Evolutionary conservation across 2,113 vertebrate genomes (phyloP), one percentile per base, ranked within the genome.

Genomic region (Albula goreensis): DNA sequence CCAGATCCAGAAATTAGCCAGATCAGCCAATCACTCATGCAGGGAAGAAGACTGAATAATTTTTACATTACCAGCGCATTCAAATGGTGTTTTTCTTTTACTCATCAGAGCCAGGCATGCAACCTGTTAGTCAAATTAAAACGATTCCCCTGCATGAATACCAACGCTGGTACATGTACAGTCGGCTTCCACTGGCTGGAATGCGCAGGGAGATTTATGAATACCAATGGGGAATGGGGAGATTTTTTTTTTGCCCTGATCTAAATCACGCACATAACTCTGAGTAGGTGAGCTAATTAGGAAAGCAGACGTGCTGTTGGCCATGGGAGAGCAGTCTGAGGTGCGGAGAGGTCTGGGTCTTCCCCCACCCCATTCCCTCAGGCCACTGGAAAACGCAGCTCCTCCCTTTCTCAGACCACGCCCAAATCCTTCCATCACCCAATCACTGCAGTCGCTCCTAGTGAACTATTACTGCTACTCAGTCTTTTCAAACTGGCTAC

Each of bases 221-320:
- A 80, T 66, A 81, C 53, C 48, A 60, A 12, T 50, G 10, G 82
- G 13, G 70, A 84, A 77, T 51, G 63, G 50, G 6, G 0, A 85
- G 83, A 89, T 41, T 41, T 41, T 41, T n/a, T 88, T 89, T 88
- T 50, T 86, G 83, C 86, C 74, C 74, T 48, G 89, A 86, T 77
- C 87, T 91, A 93, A 95, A 93, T 93, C 92, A 93, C 90, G 89
- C 85, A 88, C 89, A 86, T 83, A 90, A 89, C 87, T 90, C 86
- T 8, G 0, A 57, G 60, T 66, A 66, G 9, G 91, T 88, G 25
- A 87, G 86, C 89, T 94, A 91, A 92, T 92, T 92, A 91, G 84
- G 82, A 90, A 89, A 91, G 90, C 89, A 91, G 91, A 83, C 85
- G 86, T 89, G 83, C 83, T 86, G 82, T 70, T 85, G 90, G 77